Percentiles rank a stretch among this genome's conserved stretches.
phyloP scores from a whole-genome alignment of 1,140 invertebrate genomes.

The Drosophila lacertosa region DNA sequence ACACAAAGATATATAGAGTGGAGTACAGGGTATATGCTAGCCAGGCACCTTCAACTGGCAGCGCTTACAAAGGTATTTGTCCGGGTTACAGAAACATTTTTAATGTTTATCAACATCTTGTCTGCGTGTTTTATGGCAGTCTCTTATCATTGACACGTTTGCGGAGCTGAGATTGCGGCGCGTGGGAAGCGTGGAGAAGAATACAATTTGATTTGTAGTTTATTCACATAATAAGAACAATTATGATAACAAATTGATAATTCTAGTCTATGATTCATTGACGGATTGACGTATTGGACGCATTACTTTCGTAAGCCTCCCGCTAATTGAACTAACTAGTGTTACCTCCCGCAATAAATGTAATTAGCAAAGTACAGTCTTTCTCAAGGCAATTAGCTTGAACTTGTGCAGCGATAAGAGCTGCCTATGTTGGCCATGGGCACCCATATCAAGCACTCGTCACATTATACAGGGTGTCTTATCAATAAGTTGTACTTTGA shows the following conservation, averaged over 20 bases:
- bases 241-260: slow-evolving; percentile 6
- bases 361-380: slow-evolving; percentile 53
- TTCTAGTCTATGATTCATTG: slow-evolving; percentile 1
- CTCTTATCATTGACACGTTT: slow-evolving; percentile 1
- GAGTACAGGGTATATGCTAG: not conserved
- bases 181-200: not conserved
- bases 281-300: too few species aligned
- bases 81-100: slow-evolving; percentile 9
- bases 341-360: slow-evolving; percentile 40
- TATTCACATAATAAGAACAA: slow-evolving; percentile 7
- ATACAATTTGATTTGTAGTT: slow-evolving; percentile 5
- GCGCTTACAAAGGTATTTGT: slow-evolving; percentile 5
- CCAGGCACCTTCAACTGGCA: too few species aligned
- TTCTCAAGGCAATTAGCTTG: slow-evolving; percentile 53
- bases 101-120: slow-evolving; percentile 14
- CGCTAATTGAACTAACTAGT: slow-evolving; percentile 6
- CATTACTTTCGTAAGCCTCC: not conserved
- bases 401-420: slow-evolving; percentile 64
- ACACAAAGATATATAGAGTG: not conserved
- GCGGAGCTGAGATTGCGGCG: not conserved
- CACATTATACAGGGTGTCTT: slow-evolving; percentile 28
- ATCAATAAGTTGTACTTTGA: slow-evolving; percentile 36
- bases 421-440: not conserved
- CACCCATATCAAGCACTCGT: not conserved
- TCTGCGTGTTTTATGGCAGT: not conserved